Conservation (phyloP, 2,888 invertebrate species). For the Osmoderma eremita region DNA sequence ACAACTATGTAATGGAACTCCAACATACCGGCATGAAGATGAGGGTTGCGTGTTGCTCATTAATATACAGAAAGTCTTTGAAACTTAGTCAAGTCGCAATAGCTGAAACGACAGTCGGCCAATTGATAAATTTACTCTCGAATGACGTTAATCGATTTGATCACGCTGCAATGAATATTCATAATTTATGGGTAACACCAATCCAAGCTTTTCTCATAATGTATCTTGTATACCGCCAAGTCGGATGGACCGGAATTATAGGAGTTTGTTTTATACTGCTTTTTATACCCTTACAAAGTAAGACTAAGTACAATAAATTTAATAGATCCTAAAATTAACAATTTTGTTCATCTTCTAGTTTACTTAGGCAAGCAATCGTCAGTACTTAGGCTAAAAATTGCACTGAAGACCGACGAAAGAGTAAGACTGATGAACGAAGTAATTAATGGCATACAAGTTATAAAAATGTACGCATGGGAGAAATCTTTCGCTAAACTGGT, state of each 20-base stretch:
- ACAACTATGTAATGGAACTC: conserved; percentile 88
- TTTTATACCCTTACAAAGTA: conserved; percentile 65
- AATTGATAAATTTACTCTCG: conserved; percentile 69
- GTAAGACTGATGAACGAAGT: conserved; percentile 93
- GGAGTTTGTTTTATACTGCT: conserved; percentile 67
- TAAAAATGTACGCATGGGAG: conserved; percentile 95
- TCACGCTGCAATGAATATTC: conserved; percentile 78
- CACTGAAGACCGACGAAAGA: conserved; percentile 87
- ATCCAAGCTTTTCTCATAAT: conserved; percentile 78
- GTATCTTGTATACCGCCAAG: conserved; percentile 72
- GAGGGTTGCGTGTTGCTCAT: conserved; percentile 81
- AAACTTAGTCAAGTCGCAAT: conserved; percentile 82
- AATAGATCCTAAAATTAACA: conserved; percentile 57
- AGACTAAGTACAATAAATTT: conserved; percentile 45
- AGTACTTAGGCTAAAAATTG: conserved; percentile 77
- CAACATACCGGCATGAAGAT: conserved; percentile 86
- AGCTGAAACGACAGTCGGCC: conserved; percentile 82
- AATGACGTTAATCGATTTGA: conserved; percentile 91
- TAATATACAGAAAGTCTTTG: conserved; percentile 79
- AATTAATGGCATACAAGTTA: conserved; percentile 84
- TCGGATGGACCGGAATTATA: conserved; percentile 66
- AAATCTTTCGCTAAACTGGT: conserved; percentile 82
- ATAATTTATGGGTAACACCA: conserved; percentile 84
- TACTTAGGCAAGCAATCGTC: conserved; percentile 80
- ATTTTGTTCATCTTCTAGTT: conserved; percentile 63